A percentile compares a stretch with the other conserved stretches of the same genome.
Evolutionary conservation across 1,140 invertebrate genomes (phyloP).

Genomic region (Lerema accius): DNA sequence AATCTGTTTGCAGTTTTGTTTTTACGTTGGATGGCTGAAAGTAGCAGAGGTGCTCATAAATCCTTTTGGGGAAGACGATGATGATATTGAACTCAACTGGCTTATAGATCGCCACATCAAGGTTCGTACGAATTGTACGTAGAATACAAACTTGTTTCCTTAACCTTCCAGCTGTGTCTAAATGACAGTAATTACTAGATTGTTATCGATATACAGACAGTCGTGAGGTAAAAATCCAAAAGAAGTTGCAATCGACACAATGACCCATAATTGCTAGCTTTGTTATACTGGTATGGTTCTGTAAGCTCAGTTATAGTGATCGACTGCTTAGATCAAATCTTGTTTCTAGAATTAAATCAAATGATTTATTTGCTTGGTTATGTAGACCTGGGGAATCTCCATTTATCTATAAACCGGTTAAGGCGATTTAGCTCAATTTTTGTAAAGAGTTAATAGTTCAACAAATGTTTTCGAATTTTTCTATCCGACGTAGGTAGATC

Average conservation of each 20-base stretch:
- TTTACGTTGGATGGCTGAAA: conserved; percentile 98
- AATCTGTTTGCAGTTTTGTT: conserved; percentile 93
- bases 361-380: no score
- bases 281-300: no score
- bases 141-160: conserved; percentile 20
- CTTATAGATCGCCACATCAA: conserved; percentile 94
- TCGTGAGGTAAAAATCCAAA: conserved; percentile 11
- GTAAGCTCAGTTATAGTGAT: conserved; percentile 1
- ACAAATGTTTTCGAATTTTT: background rate
- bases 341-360: no score
- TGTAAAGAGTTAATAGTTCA: no score
- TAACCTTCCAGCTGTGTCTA: conserved; percentile 14
- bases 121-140: conserved; percentile 75
- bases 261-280: conserved; percentile 9
- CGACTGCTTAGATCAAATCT: no score
- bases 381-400: no score
- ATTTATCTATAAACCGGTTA: no score
- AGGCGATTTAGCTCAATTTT: no score
- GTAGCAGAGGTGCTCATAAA: conserved; percentile 96
- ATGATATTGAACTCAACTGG: conserved; percentile 96
- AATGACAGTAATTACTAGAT: conserved; percentile 23
- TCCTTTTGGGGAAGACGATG: conserved; percentile 97
- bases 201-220: conserved; percentile 19
- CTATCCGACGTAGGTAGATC: no score
- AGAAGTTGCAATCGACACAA: conserved; percentile 9